Conservation (phyloP, 2,888 invertebrate species). For the Mellilla xanthometata region DNA sequence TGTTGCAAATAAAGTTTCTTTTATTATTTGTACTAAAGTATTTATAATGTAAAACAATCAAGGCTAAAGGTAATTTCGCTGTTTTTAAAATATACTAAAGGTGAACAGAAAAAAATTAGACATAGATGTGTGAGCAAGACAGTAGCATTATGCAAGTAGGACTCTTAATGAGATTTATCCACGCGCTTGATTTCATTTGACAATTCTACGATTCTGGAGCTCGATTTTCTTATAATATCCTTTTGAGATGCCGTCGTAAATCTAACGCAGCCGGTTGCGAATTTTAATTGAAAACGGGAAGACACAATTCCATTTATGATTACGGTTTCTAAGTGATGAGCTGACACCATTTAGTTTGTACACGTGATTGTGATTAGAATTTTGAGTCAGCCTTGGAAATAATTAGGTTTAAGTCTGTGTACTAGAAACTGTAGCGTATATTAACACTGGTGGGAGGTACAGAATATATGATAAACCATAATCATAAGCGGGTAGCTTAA, state of each 20-base stretch:
- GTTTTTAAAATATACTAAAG: too few species aligned
- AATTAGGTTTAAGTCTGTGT: background rate
- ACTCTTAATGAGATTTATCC: slow-evolving; percentile 61
- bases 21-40: too few species aligned
- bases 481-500: too few species aligned
- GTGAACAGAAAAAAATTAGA: too few species aligned
- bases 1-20: too few species aligned
- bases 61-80: too few species aligned
- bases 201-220: slow-evolving; percentile 55
- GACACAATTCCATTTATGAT: slow-evolving; percentile 23
- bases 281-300: slow-evolving; percentile 43
- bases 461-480: too few species aligned
- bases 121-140: too few species aligned
- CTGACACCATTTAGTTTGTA: slow-evolving; percentile 12
- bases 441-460: too few species aligned
- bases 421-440: too few species aligned
- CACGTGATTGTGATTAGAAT: slow-evolving; percentile 18
- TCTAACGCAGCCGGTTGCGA: slow-evolving; percentile 32
- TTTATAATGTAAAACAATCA: too few species aligned
- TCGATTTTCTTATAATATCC: slow-evolving; percentile 59
- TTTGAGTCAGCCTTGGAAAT: slow-evolving; percentile 1
- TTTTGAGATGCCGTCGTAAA: slow-evolving; percentile 41
- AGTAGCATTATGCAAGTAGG: background rate
- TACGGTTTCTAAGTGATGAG: slow-evolving; percentile 16
- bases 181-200: slow-evolving; percentile 54